phyloP scores from a whole-genome alignment of 2,888 invertebrate species.

The Polydrusus cervinus region DNA sequence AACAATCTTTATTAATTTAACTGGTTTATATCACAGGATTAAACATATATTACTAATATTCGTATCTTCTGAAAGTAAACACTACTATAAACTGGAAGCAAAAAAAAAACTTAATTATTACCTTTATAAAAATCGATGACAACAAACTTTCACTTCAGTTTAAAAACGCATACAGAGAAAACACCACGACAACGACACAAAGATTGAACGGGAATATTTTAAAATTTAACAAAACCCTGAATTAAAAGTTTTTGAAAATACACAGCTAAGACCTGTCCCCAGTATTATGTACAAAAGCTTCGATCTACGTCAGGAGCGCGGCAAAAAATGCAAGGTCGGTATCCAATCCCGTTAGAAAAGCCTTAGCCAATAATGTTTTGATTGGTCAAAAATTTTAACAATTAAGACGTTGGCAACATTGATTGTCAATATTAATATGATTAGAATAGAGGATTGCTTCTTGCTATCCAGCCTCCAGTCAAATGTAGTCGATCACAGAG shows the following conservation, averaged over 20 bases:
- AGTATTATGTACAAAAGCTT: not conserved
- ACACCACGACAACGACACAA: not conserved
- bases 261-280: not conserved
- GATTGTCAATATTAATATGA: not conserved
- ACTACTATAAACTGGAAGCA: too few species aligned
- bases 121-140: not conserved
- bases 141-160: not conserved
- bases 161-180: too few species aligned
- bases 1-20: not conserved
- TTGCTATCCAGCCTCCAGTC: too few species aligned
- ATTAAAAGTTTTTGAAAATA: not conserved
- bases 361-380: not conserved
- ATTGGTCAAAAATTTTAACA: not conserved
- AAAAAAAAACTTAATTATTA: not conserved
- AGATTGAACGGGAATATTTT: not conserved
- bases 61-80: too few species aligned
- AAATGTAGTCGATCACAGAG: too few species aligned
- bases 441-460: too few species aligned
- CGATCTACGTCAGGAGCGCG: slow-evolving; percentile 16
- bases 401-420: not conserved
- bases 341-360: slow-evolving; percentile 14
- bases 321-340: slow-evolving; percentile 22
- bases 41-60: too few species aligned
- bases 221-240: not conserved
- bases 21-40: too few species aligned